Evolutionary conservation across 2,888 invertebrate species (phyloP).

Genomic region (Lochmaea capreae): DNA sequence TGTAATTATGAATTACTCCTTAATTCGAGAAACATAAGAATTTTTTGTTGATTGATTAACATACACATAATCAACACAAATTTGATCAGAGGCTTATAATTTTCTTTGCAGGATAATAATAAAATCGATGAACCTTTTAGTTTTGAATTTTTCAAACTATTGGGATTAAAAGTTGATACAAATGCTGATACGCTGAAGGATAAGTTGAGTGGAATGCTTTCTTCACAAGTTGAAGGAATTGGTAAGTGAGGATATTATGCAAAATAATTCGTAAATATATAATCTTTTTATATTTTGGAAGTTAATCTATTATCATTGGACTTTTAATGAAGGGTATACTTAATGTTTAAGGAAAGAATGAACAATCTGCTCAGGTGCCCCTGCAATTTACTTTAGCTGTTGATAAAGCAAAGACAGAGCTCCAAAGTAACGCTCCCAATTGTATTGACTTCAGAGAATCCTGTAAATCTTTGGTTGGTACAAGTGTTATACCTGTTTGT

Average conservation of each 20-base stretch:
- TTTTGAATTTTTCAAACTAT: neutral
- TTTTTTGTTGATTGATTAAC: neutral
- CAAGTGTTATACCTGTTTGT: neutral
- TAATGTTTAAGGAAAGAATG: neutral
- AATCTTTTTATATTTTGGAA: neutral
- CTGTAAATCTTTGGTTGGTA: slow-evolving; percentile 12
- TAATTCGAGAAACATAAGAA: no score
- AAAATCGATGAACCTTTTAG: neutral
- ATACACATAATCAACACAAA: no score
- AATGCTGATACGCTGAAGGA: neutral
- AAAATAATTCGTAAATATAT: no score
- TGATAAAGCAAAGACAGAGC: neutral
- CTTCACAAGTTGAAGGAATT: neutral
- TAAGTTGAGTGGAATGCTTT: neutral
- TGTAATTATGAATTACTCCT: no score
- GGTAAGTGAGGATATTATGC: neutral
- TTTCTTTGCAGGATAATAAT: neutral
- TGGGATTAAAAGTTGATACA: neutral
- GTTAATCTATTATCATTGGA: neutral
- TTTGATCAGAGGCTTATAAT: neutral
- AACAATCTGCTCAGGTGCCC: neutral
- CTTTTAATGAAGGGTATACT: no score
- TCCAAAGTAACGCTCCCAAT: neutral
- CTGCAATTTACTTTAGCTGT: neutral
- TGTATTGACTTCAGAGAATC: neutral